phyloP scores from a whole-genome alignment of 1,140 invertebrate species.

The Lasaia peninsularis region DNA sequence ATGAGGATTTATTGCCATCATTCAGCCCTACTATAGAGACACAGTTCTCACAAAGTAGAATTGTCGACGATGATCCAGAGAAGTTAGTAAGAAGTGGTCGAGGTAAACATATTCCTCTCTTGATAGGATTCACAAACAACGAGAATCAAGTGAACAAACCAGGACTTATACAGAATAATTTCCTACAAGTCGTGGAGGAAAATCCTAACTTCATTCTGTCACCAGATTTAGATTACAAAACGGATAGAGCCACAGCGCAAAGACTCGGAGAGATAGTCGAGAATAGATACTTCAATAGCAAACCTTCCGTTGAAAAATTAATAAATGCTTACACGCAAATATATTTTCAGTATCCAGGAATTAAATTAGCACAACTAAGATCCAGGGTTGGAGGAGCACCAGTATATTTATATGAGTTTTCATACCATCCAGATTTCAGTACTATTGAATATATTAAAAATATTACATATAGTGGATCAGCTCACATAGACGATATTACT shows the following conservation, averaged over 20 bases:
- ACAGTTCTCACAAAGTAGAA: conserved; percentile 31
- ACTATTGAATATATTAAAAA: neutral
- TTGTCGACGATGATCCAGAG: conserved; percentile 43
- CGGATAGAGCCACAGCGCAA: neutral
- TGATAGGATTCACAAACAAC: neutral
- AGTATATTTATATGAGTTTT: neutral
- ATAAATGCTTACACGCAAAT: neutral
- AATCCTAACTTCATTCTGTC: neutral
- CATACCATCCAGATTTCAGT: neutral
- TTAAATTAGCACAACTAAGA: neutral
- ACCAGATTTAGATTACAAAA: neutral
- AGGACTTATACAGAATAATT: neutral
- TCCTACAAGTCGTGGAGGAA: neutral
- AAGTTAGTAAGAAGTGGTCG: neutral
- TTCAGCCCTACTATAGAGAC: conserved; percentile 48
- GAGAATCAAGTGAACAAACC: neutral
- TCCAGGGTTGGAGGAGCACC: neutral
- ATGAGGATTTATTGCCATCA: conserved; percentile 27
- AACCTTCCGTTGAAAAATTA: neutral
- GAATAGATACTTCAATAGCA: neutral
- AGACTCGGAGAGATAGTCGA: neutral
- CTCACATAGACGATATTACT: neutral
- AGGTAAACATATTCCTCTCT: neutral
- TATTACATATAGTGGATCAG: neutral
- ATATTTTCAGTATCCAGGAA: neutral